Base-by-base conservation (phyloP, 2,888 invertebrate species). In the Stenotaenia linearis region DNA sequence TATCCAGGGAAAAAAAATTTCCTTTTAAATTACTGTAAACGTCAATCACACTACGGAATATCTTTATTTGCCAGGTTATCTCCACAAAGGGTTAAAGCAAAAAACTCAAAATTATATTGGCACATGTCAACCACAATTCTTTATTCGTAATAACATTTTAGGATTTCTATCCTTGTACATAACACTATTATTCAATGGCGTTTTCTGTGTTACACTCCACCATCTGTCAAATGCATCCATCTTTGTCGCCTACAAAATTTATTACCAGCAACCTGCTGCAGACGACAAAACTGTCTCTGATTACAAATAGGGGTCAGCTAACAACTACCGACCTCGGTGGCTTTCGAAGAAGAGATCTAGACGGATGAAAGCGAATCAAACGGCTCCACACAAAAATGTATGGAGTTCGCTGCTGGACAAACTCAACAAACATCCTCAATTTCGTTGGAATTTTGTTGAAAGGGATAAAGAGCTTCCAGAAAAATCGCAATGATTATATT, bases 241-340 rank as follows among this genome's bases (percentile, higher is more conserved):
- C 61, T 61, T 61, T 5, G 61, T 61, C 61, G 61, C 1, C 61
- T 23, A 25, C 25, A 61, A 61, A 61, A 61, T 61, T 61, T 61
- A 61, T 61, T 25, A 25, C 61, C 23, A 15, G 61, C 61, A 61
- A 61, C 61, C 61, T 61, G 61, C 61, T 61, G 61, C 61, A 61
- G 61, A 61, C 61, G 61, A 61, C 61, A 61, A 61, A 61, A 61
- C 61, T 61, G 61, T 61, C 61, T 61, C 61, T 61, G 61, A 61
- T 61, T 61, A 61, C 61, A 61, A 61, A 61, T 61, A 61, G 61
- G 61, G 61, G 61, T 61, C 61, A 61, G 61, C 25, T 28, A 61
- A 61, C 61, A 61, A 61, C 61, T 61, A 61, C 61, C 61, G 23
- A 61, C 61, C 61, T 61, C 61, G 9, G 61, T 61, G 21, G 61